Conservation (phyloP, 2,797 vertebrate species). For the Ceryle rudis region DNA sequence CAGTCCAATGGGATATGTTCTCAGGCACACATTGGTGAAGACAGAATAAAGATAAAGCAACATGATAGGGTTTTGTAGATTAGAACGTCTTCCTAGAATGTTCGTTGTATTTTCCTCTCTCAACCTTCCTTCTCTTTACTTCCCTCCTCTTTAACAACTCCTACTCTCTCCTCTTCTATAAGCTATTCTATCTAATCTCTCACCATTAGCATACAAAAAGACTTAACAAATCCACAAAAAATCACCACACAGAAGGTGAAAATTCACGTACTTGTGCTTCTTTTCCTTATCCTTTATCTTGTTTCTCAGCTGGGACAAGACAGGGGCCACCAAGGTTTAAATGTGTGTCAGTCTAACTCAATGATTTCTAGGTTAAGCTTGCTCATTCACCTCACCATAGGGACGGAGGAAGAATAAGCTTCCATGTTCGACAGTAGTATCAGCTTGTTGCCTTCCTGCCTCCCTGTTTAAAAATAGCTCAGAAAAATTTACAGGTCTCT, state of each 20-base stretch:
- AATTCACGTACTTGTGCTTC: not conserved
- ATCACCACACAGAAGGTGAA: not conserved
- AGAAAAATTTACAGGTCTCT: not conserved
- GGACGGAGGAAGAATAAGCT: not conserved
- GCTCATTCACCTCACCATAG: not conserved
- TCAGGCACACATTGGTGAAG: not conserved
- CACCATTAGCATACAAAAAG: not conserved
- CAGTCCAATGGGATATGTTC: no score
- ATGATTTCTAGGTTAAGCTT: not conserved
- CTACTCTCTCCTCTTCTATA: not conserved
- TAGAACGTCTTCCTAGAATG: not conserved
- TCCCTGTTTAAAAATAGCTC: not conserved
- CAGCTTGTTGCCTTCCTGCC: not conserved
- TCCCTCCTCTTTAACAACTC: not conserved
- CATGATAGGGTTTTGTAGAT: not conserved
- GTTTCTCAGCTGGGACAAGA: not conserved
- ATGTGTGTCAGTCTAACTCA: not conserved
- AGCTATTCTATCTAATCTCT: not conserved
- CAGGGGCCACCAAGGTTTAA: not conserved
- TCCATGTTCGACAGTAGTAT: not conserved
- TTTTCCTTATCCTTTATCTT: not conserved
- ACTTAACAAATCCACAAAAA: not conserved
- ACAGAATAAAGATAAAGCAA: not conserved
- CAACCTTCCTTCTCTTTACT: not conserved
- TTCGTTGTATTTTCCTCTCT: not conserved